These are phyloP conservation scores for Tympanuchus pallidicinctus DNA, from an alignment of 2,113 vertebrate species.

Conservation along the genomic window DNA sequence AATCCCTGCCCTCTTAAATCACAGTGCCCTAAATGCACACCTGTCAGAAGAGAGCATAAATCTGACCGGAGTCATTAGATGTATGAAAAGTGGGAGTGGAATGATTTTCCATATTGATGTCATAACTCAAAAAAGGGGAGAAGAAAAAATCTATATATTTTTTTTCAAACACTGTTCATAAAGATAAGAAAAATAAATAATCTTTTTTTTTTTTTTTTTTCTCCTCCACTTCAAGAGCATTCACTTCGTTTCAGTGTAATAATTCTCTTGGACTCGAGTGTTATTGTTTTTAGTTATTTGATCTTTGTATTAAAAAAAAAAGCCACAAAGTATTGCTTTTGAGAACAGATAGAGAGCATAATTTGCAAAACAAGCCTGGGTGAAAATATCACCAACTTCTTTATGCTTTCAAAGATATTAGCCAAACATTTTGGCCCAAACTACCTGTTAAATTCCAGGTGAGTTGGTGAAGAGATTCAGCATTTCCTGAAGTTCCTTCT, in stretches of 20 bases:
- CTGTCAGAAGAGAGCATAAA: neutral
- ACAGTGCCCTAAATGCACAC: rapidly evolving
- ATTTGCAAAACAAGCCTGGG: neutral
- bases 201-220: neutral
- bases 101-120: neutral
- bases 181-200: neutral
- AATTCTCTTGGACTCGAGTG: neutral
- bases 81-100: neutral
- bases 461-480: neutral
- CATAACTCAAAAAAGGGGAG: neutral
- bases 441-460: neutral
- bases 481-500: neutral
- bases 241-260: neutral
- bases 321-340: neutral
- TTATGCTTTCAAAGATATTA: neutral
- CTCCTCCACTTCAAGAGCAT: neutral
- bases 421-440: neutral
- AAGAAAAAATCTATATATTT: neutral
- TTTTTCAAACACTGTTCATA: neutral
- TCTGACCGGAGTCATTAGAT: neutral
- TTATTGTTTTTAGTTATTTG: neutral
- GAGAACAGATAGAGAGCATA: neutral
- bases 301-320: neutral
- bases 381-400: neutral
- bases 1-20: neutral